Percentiles rank a stretch among this genome's conserved stretches.
Conservation (phyloP, 2,113 vertebrate species). For the Nycticryphes semicollaris region DNA sequence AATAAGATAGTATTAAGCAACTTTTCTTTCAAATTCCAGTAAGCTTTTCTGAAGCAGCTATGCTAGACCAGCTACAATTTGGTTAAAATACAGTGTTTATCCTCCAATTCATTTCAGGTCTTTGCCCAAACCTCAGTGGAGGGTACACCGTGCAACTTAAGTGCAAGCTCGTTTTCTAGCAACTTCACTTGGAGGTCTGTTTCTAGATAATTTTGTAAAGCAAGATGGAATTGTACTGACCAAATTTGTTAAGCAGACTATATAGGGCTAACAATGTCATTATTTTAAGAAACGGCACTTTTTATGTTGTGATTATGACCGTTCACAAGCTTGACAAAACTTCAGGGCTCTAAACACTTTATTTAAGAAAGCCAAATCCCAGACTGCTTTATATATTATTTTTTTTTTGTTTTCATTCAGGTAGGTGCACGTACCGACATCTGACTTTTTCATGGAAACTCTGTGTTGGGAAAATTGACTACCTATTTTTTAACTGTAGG, state of each 20-base stretch:
- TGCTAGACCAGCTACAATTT: neutral
- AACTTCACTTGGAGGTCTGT: neutral
- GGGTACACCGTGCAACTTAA: neutral
- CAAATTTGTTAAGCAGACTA: neutral
- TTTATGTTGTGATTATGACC: neutral
- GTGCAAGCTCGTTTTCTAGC: neutral
- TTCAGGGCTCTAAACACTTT: neutral
- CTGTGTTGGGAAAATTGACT: too few species aligned
- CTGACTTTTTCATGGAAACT: too few species aligned
- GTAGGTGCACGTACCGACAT: too few species aligned
- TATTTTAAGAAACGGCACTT: neutral
- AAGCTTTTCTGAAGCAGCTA: neutral
- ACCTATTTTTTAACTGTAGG: too few species aligned
- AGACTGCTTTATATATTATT: neutral
- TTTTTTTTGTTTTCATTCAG: too few species aligned
- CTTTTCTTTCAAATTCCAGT: neutral
- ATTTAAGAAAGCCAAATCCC: neutral
- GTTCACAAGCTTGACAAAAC: neutral
- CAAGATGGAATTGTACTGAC: neutral
- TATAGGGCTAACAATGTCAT: neutral
- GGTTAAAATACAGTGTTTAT: neutral
- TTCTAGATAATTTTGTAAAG: neutral
- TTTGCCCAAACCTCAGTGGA: neutral
- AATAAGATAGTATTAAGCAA: neutral
- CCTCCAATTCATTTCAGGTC: neutral